Base-by-base conservation (phyloP, 1,140 invertebrate species). In the Mesaphorura yosii region DNA sequence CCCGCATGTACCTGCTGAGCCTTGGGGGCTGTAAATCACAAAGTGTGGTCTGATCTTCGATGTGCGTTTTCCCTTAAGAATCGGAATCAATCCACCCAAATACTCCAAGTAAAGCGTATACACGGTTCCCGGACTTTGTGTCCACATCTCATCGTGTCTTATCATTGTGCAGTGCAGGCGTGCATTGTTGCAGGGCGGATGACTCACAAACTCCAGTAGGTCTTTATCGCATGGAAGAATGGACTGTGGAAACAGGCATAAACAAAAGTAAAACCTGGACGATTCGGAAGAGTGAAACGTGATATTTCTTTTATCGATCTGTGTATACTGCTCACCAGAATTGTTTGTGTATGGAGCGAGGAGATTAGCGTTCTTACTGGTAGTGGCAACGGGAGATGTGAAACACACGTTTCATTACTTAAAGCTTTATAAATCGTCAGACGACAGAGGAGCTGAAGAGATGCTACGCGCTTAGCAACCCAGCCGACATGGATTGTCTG, bases 31-130 rank as follows among this genome's bases (percentile, higher is more conserved):
- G 66, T 88, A 97, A 63, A 98, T 98, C 27, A 98, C 87, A 71
- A 98, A 98, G 69, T 98, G 94, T 0, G 95, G 94, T 42, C 91
- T 76, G 44, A 98, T 86, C 73, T 97, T 97, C 66, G 90, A 95
- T 4, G 88, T 94, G 49, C 92, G 73, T 65, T 94, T 88, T 15
- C 93, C 94, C 67, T 96, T 94, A 0, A 98, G 76, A 31, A 98
- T 75, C 0, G 95, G 95, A 45, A 98, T 88, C 10, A 98, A 73
- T 10, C 93, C 94, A 2, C 94, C 94, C 1, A 98, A 73, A 67
- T 97, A 95, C 70, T 98, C 50, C 50, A 98, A 73, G 69, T 97
- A 98, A 10, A 98, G 74, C 1, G 92, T 95, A 67, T 96, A 98
- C 64, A 84, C 87, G 2, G 83, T 86, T 15, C 85, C 82, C 1